These are phyloP conservation scores for Melanostoma mellinum DNA, from an alignment of 2,888 invertebrate species.

Conservation along the genomic window DNA sequence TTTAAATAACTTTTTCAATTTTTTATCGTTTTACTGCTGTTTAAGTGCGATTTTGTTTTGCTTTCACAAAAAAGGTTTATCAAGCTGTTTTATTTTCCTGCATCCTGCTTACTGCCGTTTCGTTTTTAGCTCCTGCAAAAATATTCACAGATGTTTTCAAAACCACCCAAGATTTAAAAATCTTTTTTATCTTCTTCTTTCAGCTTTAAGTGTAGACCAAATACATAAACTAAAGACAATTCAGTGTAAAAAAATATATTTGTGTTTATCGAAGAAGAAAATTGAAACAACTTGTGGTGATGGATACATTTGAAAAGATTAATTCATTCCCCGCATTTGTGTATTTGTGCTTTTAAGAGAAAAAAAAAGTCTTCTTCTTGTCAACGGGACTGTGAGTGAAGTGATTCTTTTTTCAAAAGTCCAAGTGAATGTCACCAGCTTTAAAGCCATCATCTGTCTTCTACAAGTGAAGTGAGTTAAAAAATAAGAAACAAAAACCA, in stretches of 20 bases:
- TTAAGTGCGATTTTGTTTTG: background rate
- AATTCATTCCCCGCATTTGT: constrained; percentile 28
- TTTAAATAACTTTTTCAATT: background rate
- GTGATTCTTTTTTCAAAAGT: constrained; percentile 14
- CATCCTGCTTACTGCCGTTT: background rate
- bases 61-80: background rate
- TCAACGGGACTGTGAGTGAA: constrained; percentile 16
- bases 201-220: background rate
- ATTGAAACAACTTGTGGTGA: constrained; percentile 26
- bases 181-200: constrained; percentile 12
- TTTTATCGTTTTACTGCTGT: background rate
- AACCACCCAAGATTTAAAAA: background rate
- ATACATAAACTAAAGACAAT: background rate
- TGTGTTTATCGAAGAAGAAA: constrained; percentile 24
- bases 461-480: constrained; percentile 14
- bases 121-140: background rate
- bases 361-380: constrained; percentile 27
- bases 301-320: constrained; percentile 33
- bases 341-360: constrained; percentile 23
- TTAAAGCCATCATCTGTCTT: constrained; percentile 29
- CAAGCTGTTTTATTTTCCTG: background rate
- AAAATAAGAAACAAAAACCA: constrained; percentile 1
- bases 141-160: background rate
- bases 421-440: constrained; percentile 49
- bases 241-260: constrained; percentile 31